A percentile compares a stretch with the other conserved stretches of the same genome.
phyloP scores from a whole-genome alignment of 2,888 invertebrate genomes.

The Mechanitis mazaeus region DNA sequence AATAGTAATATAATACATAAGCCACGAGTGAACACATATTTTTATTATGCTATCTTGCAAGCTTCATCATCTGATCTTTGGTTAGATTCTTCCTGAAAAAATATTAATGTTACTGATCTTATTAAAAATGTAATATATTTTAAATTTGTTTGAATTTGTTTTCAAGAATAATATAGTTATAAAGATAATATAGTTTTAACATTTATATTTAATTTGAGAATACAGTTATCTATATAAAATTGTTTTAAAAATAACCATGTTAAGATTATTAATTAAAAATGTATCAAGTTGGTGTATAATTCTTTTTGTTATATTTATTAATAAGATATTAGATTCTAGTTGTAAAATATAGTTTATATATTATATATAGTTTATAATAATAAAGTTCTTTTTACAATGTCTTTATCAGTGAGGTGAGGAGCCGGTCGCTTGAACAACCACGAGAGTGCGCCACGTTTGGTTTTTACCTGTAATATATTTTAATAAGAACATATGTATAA shows the following conservation, averaged over 20 bases:
- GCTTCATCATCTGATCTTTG: neutral
- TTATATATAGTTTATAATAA: neutral
- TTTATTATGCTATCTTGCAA: neutral
- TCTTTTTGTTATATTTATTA: too few relatives aligned
- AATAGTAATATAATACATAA: neutral
- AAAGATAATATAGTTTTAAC: too few relatives aligned
- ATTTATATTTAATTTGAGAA: too few relatives aligned
- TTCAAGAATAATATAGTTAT: too few relatives aligned
- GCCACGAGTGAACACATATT: neutral
- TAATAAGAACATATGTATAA: neutral
- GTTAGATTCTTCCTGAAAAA: neutral
- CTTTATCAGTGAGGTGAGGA: conserved; percentile 24
- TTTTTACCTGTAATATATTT: neutral
- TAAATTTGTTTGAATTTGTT: too few relatives aligned
- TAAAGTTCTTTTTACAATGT: neutral
- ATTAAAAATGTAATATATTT: too few relatives aligned
- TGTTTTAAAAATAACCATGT: too few relatives aligned
- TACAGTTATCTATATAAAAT: too few relatives aligned
- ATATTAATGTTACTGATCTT: neutral
- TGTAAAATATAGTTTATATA: neutral
- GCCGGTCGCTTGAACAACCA: conserved; percentile 24
- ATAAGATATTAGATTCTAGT: neutral
- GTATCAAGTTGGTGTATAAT: too few relatives aligned
- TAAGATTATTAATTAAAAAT: too few relatives aligned
- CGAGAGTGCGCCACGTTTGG: conserved; percentile 23